Conservation (phyloP, 2,797 vertebrate species). For the Adelosebastes latens region DNA sequence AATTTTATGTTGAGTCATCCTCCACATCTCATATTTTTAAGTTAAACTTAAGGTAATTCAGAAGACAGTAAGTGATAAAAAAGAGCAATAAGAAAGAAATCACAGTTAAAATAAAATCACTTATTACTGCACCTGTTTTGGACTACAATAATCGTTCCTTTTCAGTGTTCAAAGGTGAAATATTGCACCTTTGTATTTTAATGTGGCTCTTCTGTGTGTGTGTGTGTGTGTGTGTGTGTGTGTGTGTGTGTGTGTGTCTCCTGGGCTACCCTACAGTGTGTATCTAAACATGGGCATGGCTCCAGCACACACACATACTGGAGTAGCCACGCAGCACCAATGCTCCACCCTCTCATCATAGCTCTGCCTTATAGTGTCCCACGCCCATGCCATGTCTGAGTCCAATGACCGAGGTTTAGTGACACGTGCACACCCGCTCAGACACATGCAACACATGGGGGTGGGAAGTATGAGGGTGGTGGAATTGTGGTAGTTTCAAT, state of each 20-base stretch:
- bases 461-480: not conserved
- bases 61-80: not conserved
- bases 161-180: constrained; percentile 21
- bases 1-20: not conserved
- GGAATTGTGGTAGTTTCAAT: not conserved
- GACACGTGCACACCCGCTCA: constrained; percentile 32
- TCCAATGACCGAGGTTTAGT: constrained; percentile 29
- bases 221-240: not conserved
- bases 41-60: not conserved
- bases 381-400: constrained; percentile 13
- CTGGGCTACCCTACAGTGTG: constrained; percentile 34
- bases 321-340: not conserved
- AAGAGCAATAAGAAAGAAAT: not conserved
- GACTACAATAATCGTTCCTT: not conserved
- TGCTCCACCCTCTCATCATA: constrained; percentile 30
- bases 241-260: constrained; percentile 19
- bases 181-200: not conserved
- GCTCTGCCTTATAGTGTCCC: not conserved
- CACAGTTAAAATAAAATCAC: not conserved
- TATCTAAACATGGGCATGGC: constrained; percentile 35
- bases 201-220: not conserved
- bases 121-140: not conserved
- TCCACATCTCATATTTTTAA: not conserved
- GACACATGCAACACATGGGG: not conserved
- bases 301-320: constrained; percentile 22